Evolutionary conservation across 2,888 invertebrate species (phyloP).

Genomic region (Zaprionus lineosus): DNA sequence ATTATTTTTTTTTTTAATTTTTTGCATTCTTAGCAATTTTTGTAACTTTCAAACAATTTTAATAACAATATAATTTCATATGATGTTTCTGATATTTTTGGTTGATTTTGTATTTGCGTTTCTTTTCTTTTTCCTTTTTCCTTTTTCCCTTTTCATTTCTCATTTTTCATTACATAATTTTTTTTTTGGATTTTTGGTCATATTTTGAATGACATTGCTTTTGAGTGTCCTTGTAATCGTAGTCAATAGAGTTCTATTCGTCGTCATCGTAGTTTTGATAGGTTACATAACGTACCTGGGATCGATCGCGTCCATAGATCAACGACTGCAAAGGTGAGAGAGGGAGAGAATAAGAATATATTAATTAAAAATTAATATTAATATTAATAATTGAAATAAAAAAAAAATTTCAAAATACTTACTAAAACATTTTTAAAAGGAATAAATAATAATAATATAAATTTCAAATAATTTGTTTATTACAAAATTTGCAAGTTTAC

Average conservation of each 20-base stretch:
- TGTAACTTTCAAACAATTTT: conserved; percentile 48
- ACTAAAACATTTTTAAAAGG: background rate
- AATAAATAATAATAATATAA: conserved; percentile 1
- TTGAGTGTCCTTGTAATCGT: too few species aligned
- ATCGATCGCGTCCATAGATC: conserved; percentile 92
- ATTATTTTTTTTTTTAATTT: conserved; percentile 1
- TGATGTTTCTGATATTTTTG: conserved; percentile 83
- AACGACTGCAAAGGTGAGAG: conserved; percentile 87
- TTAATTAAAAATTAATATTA: conserved; percentile 26
- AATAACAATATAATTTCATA: conserved; percentile 75
- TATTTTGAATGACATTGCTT: conserved; percentile 58
- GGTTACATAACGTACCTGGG: conserved; percentile 96
- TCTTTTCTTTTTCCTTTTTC: conserved; percentile 2
- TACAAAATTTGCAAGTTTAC: too few species aligned
- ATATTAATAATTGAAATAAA: background rate
- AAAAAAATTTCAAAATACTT: background rate
- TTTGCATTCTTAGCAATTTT: conserved; percentile 38
- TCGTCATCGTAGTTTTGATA: conserved; percentile 97
- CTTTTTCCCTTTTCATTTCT: background rate
- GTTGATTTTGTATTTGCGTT: conserved; percentile 66
- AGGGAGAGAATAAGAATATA: too few species aligned
- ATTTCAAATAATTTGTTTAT: too few species aligned
- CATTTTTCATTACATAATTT: conserved; percentile 14
- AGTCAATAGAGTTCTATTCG: conserved; percentile 83
- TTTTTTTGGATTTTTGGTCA: conserved; percentile 63